phyloP scores from a whole-genome alignment of 2,113 vertebrate species.

The Vireo altiloquus region DNA sequence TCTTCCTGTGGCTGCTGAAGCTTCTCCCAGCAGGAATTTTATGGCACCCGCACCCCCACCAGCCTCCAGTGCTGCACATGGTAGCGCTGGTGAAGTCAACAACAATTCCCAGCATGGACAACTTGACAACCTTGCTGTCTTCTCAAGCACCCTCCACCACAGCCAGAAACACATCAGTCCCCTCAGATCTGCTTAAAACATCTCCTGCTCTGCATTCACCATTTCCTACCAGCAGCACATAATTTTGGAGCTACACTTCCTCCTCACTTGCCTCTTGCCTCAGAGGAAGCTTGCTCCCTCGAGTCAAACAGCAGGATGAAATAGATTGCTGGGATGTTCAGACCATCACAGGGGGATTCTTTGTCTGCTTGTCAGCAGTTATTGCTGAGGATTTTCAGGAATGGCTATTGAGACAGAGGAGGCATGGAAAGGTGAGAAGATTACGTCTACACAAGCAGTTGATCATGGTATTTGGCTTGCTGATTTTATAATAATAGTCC shows the following conservation, averaged over 20 bases:
- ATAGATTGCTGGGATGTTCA: rapidly evolving
- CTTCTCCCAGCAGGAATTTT: neutral
- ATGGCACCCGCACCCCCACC: rapidly evolving
- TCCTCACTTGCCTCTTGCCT: neutral
- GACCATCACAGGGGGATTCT: neutral
- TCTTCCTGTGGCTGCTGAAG: neutral
- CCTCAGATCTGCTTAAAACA: neutral
- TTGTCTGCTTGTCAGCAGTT: neutral
- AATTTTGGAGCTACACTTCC: rapidly evolving
- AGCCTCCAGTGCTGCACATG: neutral
- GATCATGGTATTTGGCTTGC: neutral
- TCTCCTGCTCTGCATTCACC: rapidly evolving
- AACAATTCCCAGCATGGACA: neutral
- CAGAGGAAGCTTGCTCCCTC: neutral
- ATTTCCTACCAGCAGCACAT: rapidly evolving
- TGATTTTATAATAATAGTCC: neutral
- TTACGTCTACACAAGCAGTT: neutral
- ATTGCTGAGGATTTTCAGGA: neutral
- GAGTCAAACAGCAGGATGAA: neutral
- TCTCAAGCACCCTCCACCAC: neutral
- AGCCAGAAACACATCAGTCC: neutral
- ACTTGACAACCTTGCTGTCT: neutral
- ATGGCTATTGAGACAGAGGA: neutral
- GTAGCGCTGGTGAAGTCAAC: neutral
- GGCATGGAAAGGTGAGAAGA: neutral